Evolutionary conservation across 2,113 vertebrate species (phyloP), one percentile per base, ranked within the genome.

Genomic region (Rhinoderma darwinii): DNA sequence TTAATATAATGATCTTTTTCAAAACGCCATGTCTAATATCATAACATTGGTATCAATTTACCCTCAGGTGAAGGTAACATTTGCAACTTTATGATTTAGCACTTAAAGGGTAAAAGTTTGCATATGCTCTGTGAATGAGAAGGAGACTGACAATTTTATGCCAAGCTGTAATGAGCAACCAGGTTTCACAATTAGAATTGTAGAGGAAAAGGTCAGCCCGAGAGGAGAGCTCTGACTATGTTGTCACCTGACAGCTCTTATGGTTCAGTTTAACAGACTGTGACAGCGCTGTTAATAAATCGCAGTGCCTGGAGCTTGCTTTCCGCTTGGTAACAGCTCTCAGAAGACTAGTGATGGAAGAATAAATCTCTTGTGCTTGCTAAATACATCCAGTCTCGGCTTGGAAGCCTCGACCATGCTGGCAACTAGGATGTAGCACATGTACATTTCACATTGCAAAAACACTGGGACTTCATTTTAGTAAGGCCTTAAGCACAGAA

Each of bases 271-370:
- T 85, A 85, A 85, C 84, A 85, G 41, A 85, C 56, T 85, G 84
- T 85, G 84, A 77, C 84, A 78, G 73, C 39, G 39, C 73, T 85
- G 84, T 66, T 85, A 85, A 78, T 85, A 85, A 85, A 85, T 85
- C 84, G 41, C 74, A 85, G 39, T 27, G 84, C 84, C 84, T 85
- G 56, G 41, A 77, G 84, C 73, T 66, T 66, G 74, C 84, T 66
- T 78, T 66, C 74, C 50, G 54, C 73, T 27, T 74, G 68, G 68
- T 54, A 84, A 73, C 73, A 85, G 74, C 74, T 78, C 83, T 74
- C 84, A 63, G 73, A 85, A 77, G 54, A 66, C 72, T 25, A 22
- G 54, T 43, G 73, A 63, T 61, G n/a, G 54, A 85, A 85, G 74
- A 66, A 77, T 78, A 61, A 66, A 66, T 76, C 73, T 51, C 84